Conservation (phyloP, 2,797 vertebrate genomes). For the Sebastes matsubarae region DNA sequence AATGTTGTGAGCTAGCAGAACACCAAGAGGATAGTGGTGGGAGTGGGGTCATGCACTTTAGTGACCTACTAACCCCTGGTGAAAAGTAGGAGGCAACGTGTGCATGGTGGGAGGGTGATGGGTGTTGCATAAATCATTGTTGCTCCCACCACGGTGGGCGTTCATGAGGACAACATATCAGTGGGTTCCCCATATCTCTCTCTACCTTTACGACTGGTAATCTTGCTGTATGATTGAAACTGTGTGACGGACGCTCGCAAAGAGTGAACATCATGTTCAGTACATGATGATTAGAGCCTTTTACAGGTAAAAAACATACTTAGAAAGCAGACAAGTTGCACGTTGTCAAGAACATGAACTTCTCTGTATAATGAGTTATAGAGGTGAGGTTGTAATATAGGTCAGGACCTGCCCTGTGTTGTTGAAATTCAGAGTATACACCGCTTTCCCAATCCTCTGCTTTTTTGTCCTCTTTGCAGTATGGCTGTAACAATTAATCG, state of each 20-base stretch:
- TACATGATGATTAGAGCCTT: not conserved
- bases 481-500: no score
- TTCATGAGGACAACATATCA: not conserved
- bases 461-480: not conserved
- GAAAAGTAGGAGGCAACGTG: not conserved
- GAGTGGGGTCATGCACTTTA: slow-evolving; percentile 13
- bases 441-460: not conserved
- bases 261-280: not conserved
- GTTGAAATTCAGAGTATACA: slow-evolving; percentile 1
- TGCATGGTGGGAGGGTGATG: not conserved
- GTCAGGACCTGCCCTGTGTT: not conserved
- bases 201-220: not conserved
- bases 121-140: not conserved
- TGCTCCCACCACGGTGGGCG: not conserved
- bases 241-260: not conserved
- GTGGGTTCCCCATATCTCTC: not conserved
- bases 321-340: not conserved
- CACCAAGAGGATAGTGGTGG: not conserved
- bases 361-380: not conserved
- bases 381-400: not conserved
- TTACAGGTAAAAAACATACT: not conserved
- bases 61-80: slow-evolving; percentile 30
- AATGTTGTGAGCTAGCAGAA: slow-evolving; percentile 32
- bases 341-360: not conserved
- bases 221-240: not conserved